A percentile compares a stretch with the other conserved stretches of the same genome.
phyloP scores from a whole-genome alignment of 2,113 vertebrate genomes.

The Fregata magnificens region DNA sequence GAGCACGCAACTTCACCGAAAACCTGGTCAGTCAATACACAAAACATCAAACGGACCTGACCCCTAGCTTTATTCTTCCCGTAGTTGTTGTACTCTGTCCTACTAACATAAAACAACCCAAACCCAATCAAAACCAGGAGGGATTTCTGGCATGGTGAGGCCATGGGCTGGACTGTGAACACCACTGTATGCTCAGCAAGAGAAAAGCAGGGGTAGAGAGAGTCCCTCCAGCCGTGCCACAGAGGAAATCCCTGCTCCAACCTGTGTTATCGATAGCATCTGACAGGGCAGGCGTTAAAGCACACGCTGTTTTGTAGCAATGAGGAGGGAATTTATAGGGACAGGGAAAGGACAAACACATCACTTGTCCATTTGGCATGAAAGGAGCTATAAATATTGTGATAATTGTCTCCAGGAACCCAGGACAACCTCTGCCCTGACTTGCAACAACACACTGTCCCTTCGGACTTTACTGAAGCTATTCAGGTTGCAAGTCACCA shows the following conservation, averaged over 20 bases:
- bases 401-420: neutral
- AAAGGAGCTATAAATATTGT: slow-evolving; percentile 10
- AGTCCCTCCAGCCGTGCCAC: neutral
- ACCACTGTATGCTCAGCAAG: neutral
- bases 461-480: slow-evolving; percentile 29
- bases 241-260: neutral
- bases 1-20: neutral
- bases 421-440: slow-evolving; percentile 33
- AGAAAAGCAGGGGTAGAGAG: neutral
- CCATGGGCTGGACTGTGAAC: neutral
- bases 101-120: neutral
- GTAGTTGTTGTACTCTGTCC: neutral
- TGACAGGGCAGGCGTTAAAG: neutral
- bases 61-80: neutral
- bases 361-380: neutral
- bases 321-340: neutral
- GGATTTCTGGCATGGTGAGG: neutral
- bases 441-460: neutral
- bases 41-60: neutral
- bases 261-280: accelerated
- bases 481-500: neutral
- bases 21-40: neutral
- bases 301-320: neutral
- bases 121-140: neutral
- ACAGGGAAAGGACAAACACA: neutral